Conservation (phyloP, 2,113 vertebrate species). For the Gopherus evgoodei region DNA sequence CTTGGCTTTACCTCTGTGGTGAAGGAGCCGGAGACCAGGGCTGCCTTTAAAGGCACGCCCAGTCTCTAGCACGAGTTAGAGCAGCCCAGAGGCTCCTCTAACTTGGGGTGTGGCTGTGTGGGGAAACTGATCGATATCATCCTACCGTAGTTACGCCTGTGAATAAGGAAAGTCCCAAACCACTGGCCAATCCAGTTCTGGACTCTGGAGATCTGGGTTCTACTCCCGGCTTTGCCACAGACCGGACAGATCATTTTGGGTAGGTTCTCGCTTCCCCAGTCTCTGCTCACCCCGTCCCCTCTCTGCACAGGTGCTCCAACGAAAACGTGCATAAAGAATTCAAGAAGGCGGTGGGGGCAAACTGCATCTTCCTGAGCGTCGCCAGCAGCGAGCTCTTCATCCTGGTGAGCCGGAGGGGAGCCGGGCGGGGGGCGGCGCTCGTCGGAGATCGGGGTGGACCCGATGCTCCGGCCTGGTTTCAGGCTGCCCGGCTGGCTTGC, state of each 20-base stretch:
- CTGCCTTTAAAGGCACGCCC: too few species aligned
- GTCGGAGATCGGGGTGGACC: not conserved
- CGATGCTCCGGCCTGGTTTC: too few species aligned
- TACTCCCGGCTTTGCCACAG: too few species aligned
- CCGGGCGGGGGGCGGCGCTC: too few species aligned
- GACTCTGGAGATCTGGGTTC: too few species aligned
- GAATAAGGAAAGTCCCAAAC: too few species aligned
- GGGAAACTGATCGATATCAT: not conserved
- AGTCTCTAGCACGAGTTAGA: not conserved
- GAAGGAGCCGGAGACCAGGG: not conserved
- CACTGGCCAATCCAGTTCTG: too few species aligned
- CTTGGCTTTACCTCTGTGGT: not conserved
- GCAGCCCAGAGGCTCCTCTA: not conserved
- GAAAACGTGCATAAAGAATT: slow-evolving; percentile 93
- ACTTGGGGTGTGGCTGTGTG: not conserved
- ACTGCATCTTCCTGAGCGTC: slow-evolving; percentile 89
- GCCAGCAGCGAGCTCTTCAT: slow-evolving; percentile 87
- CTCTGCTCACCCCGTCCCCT: not conserved
- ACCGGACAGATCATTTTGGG: too few species aligned
- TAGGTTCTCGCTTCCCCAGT: not conserved
- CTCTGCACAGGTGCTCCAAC: slow-evolving; percentile 84
- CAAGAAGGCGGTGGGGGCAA: slow-evolving; percentile 92
- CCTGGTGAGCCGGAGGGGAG: slow-evolving; percentile 81
- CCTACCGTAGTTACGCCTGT: too few species aligned
- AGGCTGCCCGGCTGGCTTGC: too few species aligned